A percentile compares a stretch with the other conserved stretches of the same genome.
These are phyloP conservation scores for Pachyuromys duprasi DNA, from an alignment of 2,797 vertebrate species.

Conservation along the genomic window DNA sequence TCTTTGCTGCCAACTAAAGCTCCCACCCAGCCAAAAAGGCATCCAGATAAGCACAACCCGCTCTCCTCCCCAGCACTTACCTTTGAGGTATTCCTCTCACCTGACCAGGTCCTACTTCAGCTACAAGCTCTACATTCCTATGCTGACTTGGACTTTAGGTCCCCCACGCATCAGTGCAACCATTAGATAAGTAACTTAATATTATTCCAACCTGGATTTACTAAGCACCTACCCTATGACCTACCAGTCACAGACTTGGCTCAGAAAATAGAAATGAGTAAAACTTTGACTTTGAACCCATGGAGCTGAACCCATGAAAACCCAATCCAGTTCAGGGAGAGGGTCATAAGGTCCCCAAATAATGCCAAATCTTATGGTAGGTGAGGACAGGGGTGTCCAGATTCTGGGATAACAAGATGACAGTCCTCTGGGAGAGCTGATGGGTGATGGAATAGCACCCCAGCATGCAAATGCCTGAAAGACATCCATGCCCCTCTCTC, in stretches of 20 bases:
- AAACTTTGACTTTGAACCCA: constrained; percentile 19
- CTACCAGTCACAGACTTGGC: constrained; percentile 16
- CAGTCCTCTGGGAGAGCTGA: background rate
- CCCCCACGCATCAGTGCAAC: background rate
- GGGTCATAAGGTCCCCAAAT: background rate
- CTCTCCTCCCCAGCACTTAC: background rate
- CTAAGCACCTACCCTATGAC: constrained; percentile 52
- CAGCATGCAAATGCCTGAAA: background rate
- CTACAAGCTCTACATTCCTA: constrained; percentile 41
- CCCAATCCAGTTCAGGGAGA: constrained; percentile 12
- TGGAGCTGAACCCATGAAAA: background rate
- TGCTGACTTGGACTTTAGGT: background rate
- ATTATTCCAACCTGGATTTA: constrained; percentile 27
- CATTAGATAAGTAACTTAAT: background rate
- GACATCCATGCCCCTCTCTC: rapidly evolving
- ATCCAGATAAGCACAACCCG: constrained; percentile 36
- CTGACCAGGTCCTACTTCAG: background rate
- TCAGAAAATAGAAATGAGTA: constrained; percentile 39
- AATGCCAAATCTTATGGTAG: background rate
- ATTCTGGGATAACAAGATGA: background rate
- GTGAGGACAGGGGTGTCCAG: background rate
- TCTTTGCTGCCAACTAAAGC: background rate
- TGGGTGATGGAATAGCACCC: background rate
- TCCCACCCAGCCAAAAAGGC: constrained; percentile 50
- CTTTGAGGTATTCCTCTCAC: constrained; percentile 63